phyloP scores from a whole-genome alignment of 2,797 vertebrate genomes.

The Rachycentron canadum region DNA sequence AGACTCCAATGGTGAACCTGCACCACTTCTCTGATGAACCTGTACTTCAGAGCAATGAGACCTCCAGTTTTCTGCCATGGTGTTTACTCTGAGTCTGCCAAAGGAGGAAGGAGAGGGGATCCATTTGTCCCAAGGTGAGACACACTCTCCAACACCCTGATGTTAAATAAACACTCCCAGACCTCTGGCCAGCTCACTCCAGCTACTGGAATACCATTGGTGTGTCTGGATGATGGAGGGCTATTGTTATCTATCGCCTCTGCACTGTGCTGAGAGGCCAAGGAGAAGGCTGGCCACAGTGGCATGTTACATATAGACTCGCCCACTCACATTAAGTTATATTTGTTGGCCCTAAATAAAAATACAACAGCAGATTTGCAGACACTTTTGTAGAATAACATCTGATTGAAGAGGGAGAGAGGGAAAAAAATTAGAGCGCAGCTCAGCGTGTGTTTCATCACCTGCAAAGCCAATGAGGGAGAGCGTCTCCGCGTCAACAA shows the following conservation, averaged over 20 bases:
- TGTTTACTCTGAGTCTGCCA: conserved; percentile 78
- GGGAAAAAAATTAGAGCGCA: conserved; percentile 83
- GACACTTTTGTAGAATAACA: conserved; percentile 71
- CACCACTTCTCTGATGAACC: conserved; percentile 75
- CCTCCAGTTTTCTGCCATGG: conserved; percentile 69
- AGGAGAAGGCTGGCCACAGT: conserved; percentile 62
- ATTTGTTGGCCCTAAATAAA: conserved; percentile 86
- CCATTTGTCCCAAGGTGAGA: conserved; percentile 82
- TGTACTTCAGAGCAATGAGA: conserved; percentile 72
- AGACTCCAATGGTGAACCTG: conserved; percentile 51
- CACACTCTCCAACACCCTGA: conserved; percentile 69
- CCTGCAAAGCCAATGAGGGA: conserved; percentile 90
- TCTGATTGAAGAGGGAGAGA: conserved; percentile 71
- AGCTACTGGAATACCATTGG: conserved; percentile 79
- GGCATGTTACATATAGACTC: conserved; percentile 70
- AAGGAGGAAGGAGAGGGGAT: conserved; percentile 69
- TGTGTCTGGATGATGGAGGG: conserved; percentile 84
- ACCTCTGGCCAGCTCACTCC: conserved; percentile 76
- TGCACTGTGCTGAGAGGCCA: conserved; percentile 76
- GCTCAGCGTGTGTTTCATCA: conserved; percentile 90
- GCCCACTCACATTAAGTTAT: conserved; percentile 73
- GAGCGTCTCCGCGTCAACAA: conserved; percentile 85
- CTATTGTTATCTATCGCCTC: conserved; percentile 85
- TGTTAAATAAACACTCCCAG: conserved; percentile 85
- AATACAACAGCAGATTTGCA: conserved; percentile 82